Evolutionary conservation across 2,797 vertebrate species (phyloP).

Genomic region (Pempheris klunzingeri): DNA sequence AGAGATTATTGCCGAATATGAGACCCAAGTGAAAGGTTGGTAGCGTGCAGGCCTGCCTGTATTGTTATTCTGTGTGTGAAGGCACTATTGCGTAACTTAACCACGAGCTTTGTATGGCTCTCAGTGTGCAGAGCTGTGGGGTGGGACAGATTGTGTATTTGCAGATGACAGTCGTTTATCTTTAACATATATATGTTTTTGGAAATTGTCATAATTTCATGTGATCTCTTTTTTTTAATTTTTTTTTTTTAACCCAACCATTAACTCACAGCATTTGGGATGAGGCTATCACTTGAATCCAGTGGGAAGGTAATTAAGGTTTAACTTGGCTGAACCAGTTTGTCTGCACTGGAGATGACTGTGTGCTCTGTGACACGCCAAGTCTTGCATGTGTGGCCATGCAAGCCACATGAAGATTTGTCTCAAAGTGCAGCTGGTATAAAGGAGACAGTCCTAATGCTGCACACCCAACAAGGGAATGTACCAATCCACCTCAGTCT

Average conservation of each 20-base stretch:
- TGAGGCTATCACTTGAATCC: background rate
- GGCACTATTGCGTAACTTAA: slow-evolving; percentile 79
- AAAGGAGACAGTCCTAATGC: slow-evolving; percentile 2
- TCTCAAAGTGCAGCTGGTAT: slow-evolving; percentile 38
- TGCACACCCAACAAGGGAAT: slow-evolving; percentile 45
- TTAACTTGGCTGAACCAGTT: slow-evolving; percentile 53
- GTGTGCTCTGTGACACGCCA: slow-evolving; percentile 36
- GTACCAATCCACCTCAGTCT: slow-evolving; percentile 41
- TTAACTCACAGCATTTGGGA: background rate
- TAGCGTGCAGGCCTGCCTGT: slow-evolving; percentile 55
- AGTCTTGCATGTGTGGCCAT: slow-evolving; percentile 54
- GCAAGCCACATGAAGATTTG: slow-evolving; percentile 28
- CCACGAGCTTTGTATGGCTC: slow-evolving; percentile 58
- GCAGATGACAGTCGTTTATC: slow-evolving; percentile 28
- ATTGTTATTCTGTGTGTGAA: slow-evolving; percentile 54
- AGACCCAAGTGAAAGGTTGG: slow-evolving; percentile 96
- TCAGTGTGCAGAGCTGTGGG: slow-evolving; percentile 51
- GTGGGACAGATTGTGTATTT: slow-evolving; percentile 55
- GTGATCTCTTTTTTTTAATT: too few species aligned
- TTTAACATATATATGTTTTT: background rate
- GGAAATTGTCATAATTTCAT: background rate
- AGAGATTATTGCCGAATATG: slow-evolving; percentile 95
- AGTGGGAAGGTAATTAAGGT: background rate
- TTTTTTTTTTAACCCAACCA: too few species aligned
- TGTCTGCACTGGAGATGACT: slow-evolving; percentile 22